Evolutionary conservation across 2,113 vertebrate species (phyloP), one percentile per base, ranked within the genome.

Genomic region (Pelecanus crispus): DNA sequence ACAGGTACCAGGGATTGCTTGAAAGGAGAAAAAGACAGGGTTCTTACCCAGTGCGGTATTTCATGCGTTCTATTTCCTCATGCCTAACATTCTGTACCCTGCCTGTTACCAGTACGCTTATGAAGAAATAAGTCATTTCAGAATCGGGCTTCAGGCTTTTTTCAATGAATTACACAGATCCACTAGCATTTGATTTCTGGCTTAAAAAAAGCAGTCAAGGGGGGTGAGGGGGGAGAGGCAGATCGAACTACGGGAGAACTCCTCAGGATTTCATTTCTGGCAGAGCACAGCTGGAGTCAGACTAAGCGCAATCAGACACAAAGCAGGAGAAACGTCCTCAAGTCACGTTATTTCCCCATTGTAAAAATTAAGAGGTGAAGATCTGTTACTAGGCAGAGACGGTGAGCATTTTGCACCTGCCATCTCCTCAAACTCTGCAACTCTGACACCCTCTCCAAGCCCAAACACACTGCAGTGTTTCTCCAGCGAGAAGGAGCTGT

Each of bases 401-500:
- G 1, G 74, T 0, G 20, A 75, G 66, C 9, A 12, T 16, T n/a
- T 2, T 36, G 65, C 77, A 84, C 25, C 63, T 9, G 7, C 12
- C 70, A 29, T 3, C 81, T 73, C 50, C 66, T 42, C 62, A 53
- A 87, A 6, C 42, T 66, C 7, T 2, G 13, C 32, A 7, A 1
- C 18, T 25, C 9, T 22, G 45, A 56, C 47, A 55, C 73, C 29
- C 49, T 15, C 56, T n/a, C 72, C 19, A 56, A 72, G 49, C 24
- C 87, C 72, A 20, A 10, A 21, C 47, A 6, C 75, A 11, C 8
- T 0, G 18, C 93, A 47, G 86, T 10, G 24, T 61, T 52, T 74
- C 56, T 86, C 91, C 95, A 91, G 89, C 7, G 29, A 52, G 62
- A 91, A 50, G 47, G 80, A 78, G 91, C 11, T 77, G 78, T 42